Conservation (phyloP, 2,797 vertebrate genomes). For the Gouania willdenowi region DNA sequence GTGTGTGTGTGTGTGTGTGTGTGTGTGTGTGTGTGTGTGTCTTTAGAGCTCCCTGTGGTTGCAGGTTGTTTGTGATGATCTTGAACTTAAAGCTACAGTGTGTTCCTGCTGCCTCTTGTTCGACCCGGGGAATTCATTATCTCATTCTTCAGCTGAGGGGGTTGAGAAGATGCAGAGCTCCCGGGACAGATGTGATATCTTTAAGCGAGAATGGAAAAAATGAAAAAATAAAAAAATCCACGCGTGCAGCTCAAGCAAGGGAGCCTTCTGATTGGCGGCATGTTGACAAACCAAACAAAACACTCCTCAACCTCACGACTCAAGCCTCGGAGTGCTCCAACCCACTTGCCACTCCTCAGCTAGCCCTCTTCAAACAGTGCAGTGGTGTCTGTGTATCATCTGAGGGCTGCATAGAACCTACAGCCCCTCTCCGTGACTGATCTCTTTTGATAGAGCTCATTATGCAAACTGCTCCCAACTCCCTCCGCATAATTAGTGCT, state of each 20-base stretch:
- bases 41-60: slow-evolving; percentile 61
- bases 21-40: slow-evolving; percentile 66
- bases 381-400: slow-evolving; percentile 45
- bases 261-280: slow-evolving; percentile 17
- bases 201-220: slow-evolving; percentile 18
- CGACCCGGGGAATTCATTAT: slow-evolving; percentile 53
- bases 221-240: slow-evolving; percentile 4
- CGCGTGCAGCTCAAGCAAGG: slow-evolving; percentile 14
- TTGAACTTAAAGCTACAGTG: slow-evolving; percentile 60
- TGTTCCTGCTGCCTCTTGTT: slow-evolving; percentile 42
- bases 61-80: slow-evolving; percentile 65
- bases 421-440: slow-evolving; percentile 65
- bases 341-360: slow-evolving; percentile 49
- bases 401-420: slow-evolving; percentile 63
- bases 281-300: slow-evolving; percentile 52
- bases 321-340: slow-evolving; percentile 38
- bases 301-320: slow-evolving; percentile 43
- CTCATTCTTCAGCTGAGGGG: slow-evolving; percentile 31
- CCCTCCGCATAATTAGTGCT: slow-evolving; percentile 84
- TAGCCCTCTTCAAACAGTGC: slow-evolving; percentile 41
- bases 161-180: background rate
- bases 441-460: slow-evolving; percentile 81
- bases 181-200: slow-evolving; percentile 32
- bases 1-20: no score
- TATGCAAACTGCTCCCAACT: slow-evolving; percentile 86